Conservation (phyloP, 2,888 invertebrate species). For the Empis livida region DNA sequence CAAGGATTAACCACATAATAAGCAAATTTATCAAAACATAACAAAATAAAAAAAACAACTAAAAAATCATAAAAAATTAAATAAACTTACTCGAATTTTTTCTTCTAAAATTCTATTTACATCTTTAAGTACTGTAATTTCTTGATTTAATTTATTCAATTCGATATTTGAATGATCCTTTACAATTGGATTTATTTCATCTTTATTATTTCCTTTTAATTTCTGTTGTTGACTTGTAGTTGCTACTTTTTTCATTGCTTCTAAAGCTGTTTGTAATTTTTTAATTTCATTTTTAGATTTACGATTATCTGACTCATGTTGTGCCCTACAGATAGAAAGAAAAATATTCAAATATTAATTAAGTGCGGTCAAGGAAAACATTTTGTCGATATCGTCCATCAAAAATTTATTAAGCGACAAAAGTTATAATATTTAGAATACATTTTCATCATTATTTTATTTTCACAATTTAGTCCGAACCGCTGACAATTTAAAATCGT, state of each 20-base stretch:
- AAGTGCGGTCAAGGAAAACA: too few relatives aligned
- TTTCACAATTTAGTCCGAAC: too few relatives aligned
- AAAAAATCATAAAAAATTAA: neutral
- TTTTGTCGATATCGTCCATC: too few relatives aligned
- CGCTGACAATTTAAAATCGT: too few relatives aligned
- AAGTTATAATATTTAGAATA: too few relatives aligned
- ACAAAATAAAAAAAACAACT: too few relatives aligned
- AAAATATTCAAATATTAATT: too few relatives aligned
- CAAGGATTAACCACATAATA: too few relatives aligned
- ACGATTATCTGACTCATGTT: conserved; percentile 43
- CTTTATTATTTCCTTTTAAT: conserved; percentile 24
- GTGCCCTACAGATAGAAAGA: conserved; percentile 38
- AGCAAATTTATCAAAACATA: too few relatives aligned
- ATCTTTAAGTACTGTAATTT: conserved; percentile 48
- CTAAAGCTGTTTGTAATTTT: conserved; percentile 44
- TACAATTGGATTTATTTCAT: neutral
- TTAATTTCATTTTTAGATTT: conserved; percentile 46
- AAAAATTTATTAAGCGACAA: too few relatives aligned
- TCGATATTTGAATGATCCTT: neutral
- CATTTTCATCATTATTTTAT: too few relatives aligned
- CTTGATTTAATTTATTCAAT: conserved; percentile 33
- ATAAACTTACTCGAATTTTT: conserved; percentile 45
- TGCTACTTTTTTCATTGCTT: conserved; percentile 27
- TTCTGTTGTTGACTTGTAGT: conserved; percentile 31
- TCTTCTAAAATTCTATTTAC: conserved; percentile 52